Percentiles rank a stretch among this genome's conserved stretches.
phyloP scores from a whole-genome alignment of 2,797 vertebrate species.

The Amblyraja radiata region DNA sequence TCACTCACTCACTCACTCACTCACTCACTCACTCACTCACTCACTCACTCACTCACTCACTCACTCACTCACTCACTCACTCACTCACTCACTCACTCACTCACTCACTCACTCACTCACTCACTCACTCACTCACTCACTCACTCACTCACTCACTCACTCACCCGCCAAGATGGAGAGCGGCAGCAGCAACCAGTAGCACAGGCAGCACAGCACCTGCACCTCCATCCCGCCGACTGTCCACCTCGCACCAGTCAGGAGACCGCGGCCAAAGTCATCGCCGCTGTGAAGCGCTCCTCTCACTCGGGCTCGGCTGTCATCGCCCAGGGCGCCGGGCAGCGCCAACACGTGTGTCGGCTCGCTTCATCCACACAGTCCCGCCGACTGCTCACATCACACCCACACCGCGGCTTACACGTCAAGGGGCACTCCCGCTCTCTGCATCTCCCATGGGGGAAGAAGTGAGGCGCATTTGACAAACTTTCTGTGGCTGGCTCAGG shows the following conservation, averaged over 20 bases:
- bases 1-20: no score
- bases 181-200: conserved; percentile 76
- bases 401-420: not conserved
- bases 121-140: no score
- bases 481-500: no score
- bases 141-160: no score
- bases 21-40: no score
- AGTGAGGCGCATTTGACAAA: not conserved
- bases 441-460: not conserved
- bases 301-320: not conserved
- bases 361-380: not conserved
- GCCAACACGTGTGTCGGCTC: not conserved
- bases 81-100: no score
- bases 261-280: not conserved
- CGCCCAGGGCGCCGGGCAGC: not conserved
- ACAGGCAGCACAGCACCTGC: conserved; percentile 64
- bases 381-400: not conserved
- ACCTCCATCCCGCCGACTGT: conserved; percentile 62
- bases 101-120: no score
- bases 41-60: no score
- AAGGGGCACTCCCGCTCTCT: not conserved
- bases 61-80: no score
- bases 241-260: not conserved
- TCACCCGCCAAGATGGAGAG: conserved; percentile 72
- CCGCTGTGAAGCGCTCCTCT: no score